Conservation (phyloP, 2,888 invertebrate species). For the Orchestes rusci region DNA sequence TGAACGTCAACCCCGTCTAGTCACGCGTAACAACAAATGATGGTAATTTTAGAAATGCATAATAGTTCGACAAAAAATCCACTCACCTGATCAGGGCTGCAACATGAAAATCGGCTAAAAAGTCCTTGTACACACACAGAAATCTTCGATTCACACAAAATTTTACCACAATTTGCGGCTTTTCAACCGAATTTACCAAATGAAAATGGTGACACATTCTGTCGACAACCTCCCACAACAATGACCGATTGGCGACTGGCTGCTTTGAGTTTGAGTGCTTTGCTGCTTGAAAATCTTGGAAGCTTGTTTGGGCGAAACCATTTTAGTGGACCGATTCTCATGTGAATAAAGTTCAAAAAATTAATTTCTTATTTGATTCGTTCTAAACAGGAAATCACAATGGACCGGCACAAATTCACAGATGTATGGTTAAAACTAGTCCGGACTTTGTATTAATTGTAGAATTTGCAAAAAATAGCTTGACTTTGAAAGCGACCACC, state of each 20-base stretch:
- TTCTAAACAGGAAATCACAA: too few species aligned
- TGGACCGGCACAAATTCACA: too few species aligned
- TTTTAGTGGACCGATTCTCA: conserved; percentile 25
- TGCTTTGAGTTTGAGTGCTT: too few species aligned
- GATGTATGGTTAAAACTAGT: neutral
- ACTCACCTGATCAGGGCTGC: conserved; percentile 44
- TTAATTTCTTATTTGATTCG: too few species aligned
- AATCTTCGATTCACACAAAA: conserved; percentile 33
- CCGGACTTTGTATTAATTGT: conserved; percentile 1
- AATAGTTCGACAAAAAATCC: conserved; percentile 39
- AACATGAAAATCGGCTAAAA: conserved; percentile 32
- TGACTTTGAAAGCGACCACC: conserved; percentile 25
- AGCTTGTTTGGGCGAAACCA: conserved; percentile 47
- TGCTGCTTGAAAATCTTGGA: conserved; percentile 41
- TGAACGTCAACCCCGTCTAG: too few species aligned
- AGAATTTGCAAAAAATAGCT: conserved; percentile 20
- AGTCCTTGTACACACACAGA: conserved; percentile 35
- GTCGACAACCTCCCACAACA: conserved; percentile 42
- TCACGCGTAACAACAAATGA: conserved; percentile 6
- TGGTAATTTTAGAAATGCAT: conserved; percentile 2
- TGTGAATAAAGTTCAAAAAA: too few species aligned
- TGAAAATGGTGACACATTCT: conserved; percentile 46
- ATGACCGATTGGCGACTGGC: conserved; percentile 46
- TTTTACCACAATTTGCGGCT: conserved; percentile 36
- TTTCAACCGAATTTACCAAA: conserved; percentile 42